A percentile compares a stretch with the other conserved stretches of the same genome.
These are phyloP conservation scores for Oceanites oceanicus DNA, from an alignment of 2,113 vertebrate species.

Conservation along the genomic window DNA sequence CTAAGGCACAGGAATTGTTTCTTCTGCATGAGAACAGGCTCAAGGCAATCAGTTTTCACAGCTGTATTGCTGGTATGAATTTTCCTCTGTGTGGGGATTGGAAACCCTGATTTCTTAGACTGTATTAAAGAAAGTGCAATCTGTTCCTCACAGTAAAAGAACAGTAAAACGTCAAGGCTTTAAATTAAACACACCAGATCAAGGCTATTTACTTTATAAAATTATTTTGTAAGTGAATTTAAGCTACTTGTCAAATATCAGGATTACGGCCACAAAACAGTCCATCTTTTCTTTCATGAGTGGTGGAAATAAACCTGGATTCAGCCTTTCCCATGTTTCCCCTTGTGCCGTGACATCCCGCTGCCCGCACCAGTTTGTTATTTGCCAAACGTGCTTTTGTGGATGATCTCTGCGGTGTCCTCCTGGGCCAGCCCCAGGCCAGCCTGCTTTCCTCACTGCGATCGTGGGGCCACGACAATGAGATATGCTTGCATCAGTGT, in stretches of 20 bases:
- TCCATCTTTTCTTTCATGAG: not conserved
- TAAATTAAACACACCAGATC: not conserved
- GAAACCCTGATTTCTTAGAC: not conserved
- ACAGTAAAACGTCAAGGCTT: not conserved
- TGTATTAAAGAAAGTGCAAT: not conserved
- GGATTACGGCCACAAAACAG: not conserved
- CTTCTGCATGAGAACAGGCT: not conserved
- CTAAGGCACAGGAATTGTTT: not conserved
- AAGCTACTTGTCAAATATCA: not conserved
- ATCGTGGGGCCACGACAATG: rapidly evolving
- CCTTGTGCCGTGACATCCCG: rapidly evolving
- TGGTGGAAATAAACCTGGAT: not conserved
- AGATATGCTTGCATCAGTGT: not conserved
- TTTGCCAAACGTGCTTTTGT: rapidly evolving
- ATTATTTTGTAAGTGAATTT: not conserved
- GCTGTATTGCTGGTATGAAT: not conserved
- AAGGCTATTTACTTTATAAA: slow-evolving; percentile 6
- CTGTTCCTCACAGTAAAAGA: not conserved
- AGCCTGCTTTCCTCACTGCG: not conserved
- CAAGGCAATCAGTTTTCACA: not conserved
- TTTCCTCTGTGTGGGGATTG: not conserved
- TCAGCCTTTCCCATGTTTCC: not conserved
- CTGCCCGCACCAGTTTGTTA: not conserved
- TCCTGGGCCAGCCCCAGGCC: not conserved
- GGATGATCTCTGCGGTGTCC: not conserved